Conservation (phyloP, 2,797 vertebrate species). For the Fundulus diaphanus region DNA sequence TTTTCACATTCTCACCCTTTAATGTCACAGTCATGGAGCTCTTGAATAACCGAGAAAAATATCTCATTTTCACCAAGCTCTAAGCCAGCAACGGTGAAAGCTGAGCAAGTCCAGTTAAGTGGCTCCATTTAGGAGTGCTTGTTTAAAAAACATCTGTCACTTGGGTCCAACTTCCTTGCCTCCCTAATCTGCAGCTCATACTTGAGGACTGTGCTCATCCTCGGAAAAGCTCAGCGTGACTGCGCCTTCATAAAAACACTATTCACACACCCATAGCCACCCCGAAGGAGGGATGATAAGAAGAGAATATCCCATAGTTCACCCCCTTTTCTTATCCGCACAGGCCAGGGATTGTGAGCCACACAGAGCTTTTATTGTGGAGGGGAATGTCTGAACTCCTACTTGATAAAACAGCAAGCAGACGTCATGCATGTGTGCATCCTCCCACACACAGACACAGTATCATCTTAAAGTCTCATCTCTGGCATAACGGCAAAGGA, state of each 20-base stretch:
- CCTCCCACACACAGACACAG: constrained; percentile 18
- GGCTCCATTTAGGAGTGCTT: constrained; percentile 22
- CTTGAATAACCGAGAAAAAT: constrained; percentile 43
- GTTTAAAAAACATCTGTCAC: constrained; percentile 5
- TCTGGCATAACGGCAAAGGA: neutral
- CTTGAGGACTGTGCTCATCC: constrained; percentile 59
- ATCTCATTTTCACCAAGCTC: constrained; percentile 29
- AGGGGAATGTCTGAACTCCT: constrained; percentile 71
- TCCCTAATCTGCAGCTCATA: constrained; percentile 36
- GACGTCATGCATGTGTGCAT: constrained; percentile 33
- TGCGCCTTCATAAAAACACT: constrained; percentile 52
- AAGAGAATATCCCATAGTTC: constrained; percentile 35
- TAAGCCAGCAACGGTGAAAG: constrained; percentile 44
- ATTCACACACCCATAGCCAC: constrained; percentile 43
- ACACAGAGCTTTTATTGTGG: constrained; percentile 75
- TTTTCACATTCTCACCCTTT: constrained; percentile 11
- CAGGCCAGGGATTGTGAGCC: constrained; percentile 67
- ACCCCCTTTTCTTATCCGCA: constrained; percentile 40
- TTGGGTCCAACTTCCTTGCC: constrained; percentile 16
- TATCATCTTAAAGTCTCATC: neutral
- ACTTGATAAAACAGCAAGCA: constrained; percentile 50
- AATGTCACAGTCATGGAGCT: constrained; percentile 18
- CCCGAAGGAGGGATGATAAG: constrained; percentile 47
- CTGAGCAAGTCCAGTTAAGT: constrained; percentile 30
- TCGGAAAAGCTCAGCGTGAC: constrained; percentile 29